These are phyloP conservation scores for Amniataba percoides DNA, from an alignment of 2,797 vertebrate species.

Conservation along the genomic window DNA sequence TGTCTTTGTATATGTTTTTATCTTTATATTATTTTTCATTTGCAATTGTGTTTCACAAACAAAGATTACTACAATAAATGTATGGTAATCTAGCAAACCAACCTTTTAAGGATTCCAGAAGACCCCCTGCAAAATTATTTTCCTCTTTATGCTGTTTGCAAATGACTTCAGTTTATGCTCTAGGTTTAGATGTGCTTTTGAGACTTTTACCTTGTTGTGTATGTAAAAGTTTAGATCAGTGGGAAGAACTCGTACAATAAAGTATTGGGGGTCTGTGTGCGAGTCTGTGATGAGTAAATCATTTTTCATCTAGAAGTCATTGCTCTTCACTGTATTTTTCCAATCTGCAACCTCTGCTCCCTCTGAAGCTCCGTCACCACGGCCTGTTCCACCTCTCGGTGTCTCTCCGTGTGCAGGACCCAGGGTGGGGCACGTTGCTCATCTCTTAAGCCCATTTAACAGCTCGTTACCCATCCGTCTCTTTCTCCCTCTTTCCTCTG, in stretches of 20 bases:
- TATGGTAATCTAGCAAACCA: background rate
- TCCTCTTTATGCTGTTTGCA: background rate
- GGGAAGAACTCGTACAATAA: background rate
- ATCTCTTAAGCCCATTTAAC: constrained; percentile 83
- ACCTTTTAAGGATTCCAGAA: background rate
- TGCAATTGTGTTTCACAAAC: background rate
- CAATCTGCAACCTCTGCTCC: background rate
- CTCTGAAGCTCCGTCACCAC: background rate
- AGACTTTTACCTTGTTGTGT: background rate
- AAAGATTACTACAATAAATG: background rate
- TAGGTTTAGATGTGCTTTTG: background rate
- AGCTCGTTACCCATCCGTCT: constrained; percentile 75
- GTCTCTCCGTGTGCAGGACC: constrained; percentile 42
- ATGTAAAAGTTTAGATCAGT: background rate
- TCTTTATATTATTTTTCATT: background rate
- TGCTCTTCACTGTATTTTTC: background rate
- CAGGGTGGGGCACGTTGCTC: constrained; percentile 63
- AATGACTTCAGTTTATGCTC: background rate
- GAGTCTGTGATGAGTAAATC: background rate
- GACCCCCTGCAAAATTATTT: background rate
- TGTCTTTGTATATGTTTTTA: too few relatives aligned
- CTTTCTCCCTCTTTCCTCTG: constrained; percentile 37
- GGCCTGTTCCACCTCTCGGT: constrained; percentile 12
- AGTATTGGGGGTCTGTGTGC: background rate
- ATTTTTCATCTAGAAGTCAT: background rate